These are phyloP conservation scores for Penelope pileata DNA, from an alignment of 2,113 vertebrate genomes.

Conservation along the genomic window DNA sequence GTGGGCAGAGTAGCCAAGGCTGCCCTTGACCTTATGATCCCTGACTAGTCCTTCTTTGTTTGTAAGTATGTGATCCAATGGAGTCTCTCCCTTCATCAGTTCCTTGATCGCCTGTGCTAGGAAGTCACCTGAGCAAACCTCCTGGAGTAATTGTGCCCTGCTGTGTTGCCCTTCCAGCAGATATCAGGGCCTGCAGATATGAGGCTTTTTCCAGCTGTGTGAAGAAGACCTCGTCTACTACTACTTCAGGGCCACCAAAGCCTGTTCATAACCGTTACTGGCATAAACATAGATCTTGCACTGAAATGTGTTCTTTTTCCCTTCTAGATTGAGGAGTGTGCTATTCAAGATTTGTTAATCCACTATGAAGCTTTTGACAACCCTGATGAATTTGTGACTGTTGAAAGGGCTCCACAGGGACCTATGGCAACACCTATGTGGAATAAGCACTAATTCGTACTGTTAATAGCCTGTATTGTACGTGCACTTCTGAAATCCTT, in stretches of 20 bases:
- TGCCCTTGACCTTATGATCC: not conserved
- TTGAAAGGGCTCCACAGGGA: constrained; percentile 89
- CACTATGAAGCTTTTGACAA: constrained; percentile 90
- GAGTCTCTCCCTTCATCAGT: not conserved
- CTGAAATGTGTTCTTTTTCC: not conserved
- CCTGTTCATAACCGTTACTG: not conserved
- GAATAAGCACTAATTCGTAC: constrained; percentile 88
- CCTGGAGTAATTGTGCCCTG: not conserved
- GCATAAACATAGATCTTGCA: not conserved
- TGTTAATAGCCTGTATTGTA: not conserved
- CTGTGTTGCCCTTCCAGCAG: not conserved
- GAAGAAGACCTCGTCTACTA: not conserved
- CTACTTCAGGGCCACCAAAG: not conserved
- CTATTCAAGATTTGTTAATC: constrained; percentile 91
- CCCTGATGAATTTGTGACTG: constrained; percentile 92
- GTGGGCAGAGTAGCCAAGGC: not conserved
- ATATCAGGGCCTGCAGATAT: not conserved
- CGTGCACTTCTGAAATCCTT: not conserved
- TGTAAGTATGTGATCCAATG: not conserved
- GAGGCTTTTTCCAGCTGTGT: not conserved
- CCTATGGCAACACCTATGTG: constrained; percentile 91
- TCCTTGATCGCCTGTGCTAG: not conserved
- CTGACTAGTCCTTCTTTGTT: not conserved
- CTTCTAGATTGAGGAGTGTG: constrained; percentile 91
- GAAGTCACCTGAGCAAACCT: not conserved